Evolutionary conservation across 2,888 invertebrate genomes (phyloP).

Genomic region (Campoplex nolae): DNA sequence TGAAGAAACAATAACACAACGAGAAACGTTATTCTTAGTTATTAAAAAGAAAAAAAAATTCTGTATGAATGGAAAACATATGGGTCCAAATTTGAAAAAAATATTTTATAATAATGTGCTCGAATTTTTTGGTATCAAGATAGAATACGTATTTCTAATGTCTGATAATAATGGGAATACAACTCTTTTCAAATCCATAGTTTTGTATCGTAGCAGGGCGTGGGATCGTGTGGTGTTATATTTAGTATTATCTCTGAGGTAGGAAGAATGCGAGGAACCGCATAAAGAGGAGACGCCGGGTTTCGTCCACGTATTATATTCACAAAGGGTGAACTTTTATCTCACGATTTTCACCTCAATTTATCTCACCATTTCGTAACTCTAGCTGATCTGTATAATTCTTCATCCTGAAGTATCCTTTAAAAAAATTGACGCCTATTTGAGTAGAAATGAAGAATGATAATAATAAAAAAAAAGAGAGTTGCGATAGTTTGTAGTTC

Average conservation of each 20-base stretch:
- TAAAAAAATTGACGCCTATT: not conserved
- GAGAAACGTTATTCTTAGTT: not conserved
- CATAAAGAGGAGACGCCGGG: slow-evolving; percentile 1
- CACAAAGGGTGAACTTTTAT: not conserved
- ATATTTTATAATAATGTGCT: not conserved
- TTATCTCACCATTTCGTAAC: not conserved
- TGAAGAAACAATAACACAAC: not conserved
- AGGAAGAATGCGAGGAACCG: not conserved
- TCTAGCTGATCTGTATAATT: not conserved
- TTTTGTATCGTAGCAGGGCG: not conserved
- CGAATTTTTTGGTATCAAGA: not conserved
- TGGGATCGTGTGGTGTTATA: not conserved
- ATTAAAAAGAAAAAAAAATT: not conserved
- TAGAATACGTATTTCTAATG: not conserved
- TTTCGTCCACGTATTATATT: not conserved
- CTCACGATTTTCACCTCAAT: not conserved
- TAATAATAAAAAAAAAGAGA: not conserved
- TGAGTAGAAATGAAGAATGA: not conserved
- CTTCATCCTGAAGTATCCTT: not conserved
- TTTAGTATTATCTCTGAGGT: not conserved
- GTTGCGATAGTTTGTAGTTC: not conserved
- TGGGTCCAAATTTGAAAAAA: not conserved
- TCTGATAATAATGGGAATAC: not conserved
- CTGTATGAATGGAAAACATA: not conserved
- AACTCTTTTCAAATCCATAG: not conserved